Base-by-base conservation (phyloP, 2,797 vertebrate genomes). In the Tapera naevia region DNA sequence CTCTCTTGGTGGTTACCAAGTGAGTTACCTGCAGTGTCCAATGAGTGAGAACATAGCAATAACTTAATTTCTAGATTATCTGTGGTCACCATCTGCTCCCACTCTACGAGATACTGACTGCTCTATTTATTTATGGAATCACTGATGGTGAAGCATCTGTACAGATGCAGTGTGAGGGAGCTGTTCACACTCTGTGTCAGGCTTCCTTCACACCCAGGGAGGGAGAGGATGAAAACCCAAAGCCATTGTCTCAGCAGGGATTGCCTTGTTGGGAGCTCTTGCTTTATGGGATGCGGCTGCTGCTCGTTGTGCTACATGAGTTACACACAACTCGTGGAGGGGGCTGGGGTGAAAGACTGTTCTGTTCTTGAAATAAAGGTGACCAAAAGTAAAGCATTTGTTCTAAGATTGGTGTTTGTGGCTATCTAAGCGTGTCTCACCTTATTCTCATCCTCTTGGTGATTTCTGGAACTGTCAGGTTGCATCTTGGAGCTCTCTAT, bases 311-410 rank as follows among this genome's bases (percentile, higher is more conserved):
- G 48, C 66, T 85, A n/a, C 64, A 28, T 8, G 54, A 67, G 35
- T 89, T 35, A 30, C n/a, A 37, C 43, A 33, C 41, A 82, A 37
- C 60, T 91, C 27, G 3, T 1, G 1, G 57, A 61, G 51, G 23
- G 65, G 48, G 57, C 69, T 92, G 80, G 75, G 65, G 16, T 86
- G 33, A 56, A 65, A 80, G 69, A 71, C 57, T 88, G 12, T 80
- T 91, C 72, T 91, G 37, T 89, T 80, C 80, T 86, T 88, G 67
- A 88, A 95, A 95, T 94, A 88, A 93, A 94, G 65, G 72, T 88
- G 87, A 93, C 89, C 79, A 71, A 80, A 39, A 89, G 19, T 83
- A 74, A 86, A 93, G 25, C 1, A 1, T 80, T 82, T 79, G 46
- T 66, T 86, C 76, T 27, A 39, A 88, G 93, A 25, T 58, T 69